These are phyloP conservation scores for Archegozetes longisetosus DNA, from an alignment of 1,140 invertebrate species.

Conservation along the genomic window DNA sequence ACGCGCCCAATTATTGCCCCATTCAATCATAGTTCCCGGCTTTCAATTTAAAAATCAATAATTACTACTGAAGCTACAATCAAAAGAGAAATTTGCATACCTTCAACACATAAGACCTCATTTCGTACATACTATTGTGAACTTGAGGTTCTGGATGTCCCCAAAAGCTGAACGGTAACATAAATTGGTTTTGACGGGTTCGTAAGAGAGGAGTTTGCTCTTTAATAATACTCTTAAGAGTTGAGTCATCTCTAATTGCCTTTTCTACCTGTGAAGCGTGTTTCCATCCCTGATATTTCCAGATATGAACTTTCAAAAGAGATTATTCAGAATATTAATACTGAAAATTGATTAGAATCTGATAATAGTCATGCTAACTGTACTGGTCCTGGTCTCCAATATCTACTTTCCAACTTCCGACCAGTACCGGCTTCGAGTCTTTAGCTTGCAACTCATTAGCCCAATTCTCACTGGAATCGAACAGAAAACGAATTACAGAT, in stretches of 20 bases:
- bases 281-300: conserved; percentile 80
- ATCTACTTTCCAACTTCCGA: conserved; percentile 48
- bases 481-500: background rate
- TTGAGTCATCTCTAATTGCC: conserved; percentile 28
- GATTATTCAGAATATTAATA: background rate
- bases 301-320: conserved; percentile 54
- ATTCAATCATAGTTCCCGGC: conserved; percentile 95
- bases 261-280: conserved; percentile 51
- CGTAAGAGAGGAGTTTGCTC: conserved; percentile 67
- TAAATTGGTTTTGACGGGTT: conserved; percentile 75
- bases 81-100: conserved; percentile 21
- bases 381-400: conserved; percentile 96
- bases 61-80: conserved; percentile 7
- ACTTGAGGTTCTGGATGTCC: conserved; percentile 53
- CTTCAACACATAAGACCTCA: conserved; percentile 76
- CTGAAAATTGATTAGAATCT: background rate
- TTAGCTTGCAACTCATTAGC: conserved; percentile 57
- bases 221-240: conserved; percentile 55
- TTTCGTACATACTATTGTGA: conserved; percentile 72
- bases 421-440: conserved; percentile 33
- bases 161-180: conserved; percentile 75
- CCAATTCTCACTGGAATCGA: conserved; percentile 49
- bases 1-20: conserved; percentile 96
- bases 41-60: conserved; percentile 22
- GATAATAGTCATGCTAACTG: conserved; percentile 25